Evolutionary conservation across 1,140 invertebrate species (phyloP).

Genomic region (Scaptomyza hsui): DNA sequence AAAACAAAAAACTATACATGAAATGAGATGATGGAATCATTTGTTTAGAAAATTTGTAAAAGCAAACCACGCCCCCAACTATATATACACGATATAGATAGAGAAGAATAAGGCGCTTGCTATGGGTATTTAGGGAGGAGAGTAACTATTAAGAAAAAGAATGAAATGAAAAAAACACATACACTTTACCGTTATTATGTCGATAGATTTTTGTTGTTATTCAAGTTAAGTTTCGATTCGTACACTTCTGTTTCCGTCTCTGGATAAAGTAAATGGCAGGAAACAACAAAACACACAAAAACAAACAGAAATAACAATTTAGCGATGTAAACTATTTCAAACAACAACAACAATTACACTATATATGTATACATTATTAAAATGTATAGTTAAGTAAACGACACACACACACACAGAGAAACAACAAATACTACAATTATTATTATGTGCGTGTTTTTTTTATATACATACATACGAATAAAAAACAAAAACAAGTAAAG

Average conservation of each 20-base stretch:
- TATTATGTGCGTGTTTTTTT: constrained; percentile 41
- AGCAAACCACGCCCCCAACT: constrained; percentile 3
- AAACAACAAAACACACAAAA: not conserved
- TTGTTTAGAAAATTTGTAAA: constrained; percentile 53
- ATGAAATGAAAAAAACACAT: not conserved
- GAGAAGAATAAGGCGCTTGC: not conserved
- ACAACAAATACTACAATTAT: constrained; percentile 9
- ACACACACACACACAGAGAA: not conserved
- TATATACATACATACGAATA: constrained; percentile 25
- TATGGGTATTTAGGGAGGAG: constrained; percentile 14
- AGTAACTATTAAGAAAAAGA: not conserved
- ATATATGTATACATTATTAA: constrained; percentile 2
- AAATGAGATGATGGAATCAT: constrained; percentile 35
- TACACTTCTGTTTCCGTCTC: constrained; percentile 31
- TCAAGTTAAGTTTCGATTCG: constrained; percentile 8
- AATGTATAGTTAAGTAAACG: constrained; percentile 7
- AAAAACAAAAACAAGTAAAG: constrained; percentile 11
- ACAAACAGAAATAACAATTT: constrained; percentile 14
- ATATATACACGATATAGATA: constrained; percentile 15
- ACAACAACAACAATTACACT: constrained; percentile 18
- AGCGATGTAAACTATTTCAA: constrained; percentile 1
- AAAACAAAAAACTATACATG: constrained; percentile 18
- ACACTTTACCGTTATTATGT: not conserved
- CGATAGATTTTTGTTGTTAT: constrained; percentile 7
- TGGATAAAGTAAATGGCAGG: not conserved